Base-by-base conservation (phyloP, 2,113 vertebrate genomes). In the Phaetusa simplex region DNA sequence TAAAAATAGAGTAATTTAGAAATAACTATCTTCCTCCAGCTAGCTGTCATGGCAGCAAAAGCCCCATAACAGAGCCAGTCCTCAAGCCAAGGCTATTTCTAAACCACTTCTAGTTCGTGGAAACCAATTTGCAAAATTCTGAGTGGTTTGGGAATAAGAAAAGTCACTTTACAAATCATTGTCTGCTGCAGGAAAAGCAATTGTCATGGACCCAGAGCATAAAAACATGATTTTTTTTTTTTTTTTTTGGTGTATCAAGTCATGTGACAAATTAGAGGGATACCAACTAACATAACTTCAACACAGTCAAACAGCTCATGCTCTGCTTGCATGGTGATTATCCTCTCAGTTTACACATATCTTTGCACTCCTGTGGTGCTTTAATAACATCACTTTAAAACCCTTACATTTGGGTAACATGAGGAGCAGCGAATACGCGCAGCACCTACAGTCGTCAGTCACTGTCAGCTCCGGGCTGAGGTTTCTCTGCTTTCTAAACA, bases 41-140 rank as follows among this genome's bases (percentile, higher is more conserved):
- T 96, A 90, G 88, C 82, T 97, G 81, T 89, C 36, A 65, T 94
- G 77, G 83, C 93, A 98, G 88, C 65, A 21, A 95, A 79, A 94
- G 30, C 79, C 84, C 81, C 42, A 40, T 86, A 97, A 90, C 80
- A 95, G 96, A 96, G 58, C 32, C 93, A 82, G 70, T 87, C 42
- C 74, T 61, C 3, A 18, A 97, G 95, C 97, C 97, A 98, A 97
- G 67, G 84, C 97, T 98, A 95, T 97, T 98, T 98, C 95, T 95
- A 97, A 98, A 97, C 67, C 88, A 91, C 94, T 90, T 98, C 86
- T 93, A 97, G 95, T 98, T 98, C 71, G 5, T 98, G 97, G 97
- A 98, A 98, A 98, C 95, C 86, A 94, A 97, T 98, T 98, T 98
- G 76, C 96, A 92, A 97, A 97, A 92, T 90, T 82, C 93, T 79